Conservation (phyloP, 23 tunicate species). For the Ciona savignyi region DNA sequence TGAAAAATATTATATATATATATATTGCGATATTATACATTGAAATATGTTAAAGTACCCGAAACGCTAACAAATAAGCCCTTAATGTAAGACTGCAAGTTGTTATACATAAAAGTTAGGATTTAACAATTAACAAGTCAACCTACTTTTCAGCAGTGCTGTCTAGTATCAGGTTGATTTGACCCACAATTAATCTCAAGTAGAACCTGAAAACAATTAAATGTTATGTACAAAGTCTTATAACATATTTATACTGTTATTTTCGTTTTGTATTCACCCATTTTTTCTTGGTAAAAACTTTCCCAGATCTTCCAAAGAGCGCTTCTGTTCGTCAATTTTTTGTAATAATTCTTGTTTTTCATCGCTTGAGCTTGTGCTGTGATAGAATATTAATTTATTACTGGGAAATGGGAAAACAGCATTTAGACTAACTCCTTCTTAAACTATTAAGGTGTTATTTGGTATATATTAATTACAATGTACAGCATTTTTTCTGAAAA, state of each 20-base stretch:
- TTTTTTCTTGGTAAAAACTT: conserved; percentile 84
- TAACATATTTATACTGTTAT: neutral
- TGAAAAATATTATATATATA: too few relatives aligned
- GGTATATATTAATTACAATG: too few relatives aligned
- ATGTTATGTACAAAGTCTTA: neutral
- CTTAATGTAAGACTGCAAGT: too few relatives aligned
- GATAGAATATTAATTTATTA: too few relatives aligned
- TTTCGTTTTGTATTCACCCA: conserved; percentile 33
- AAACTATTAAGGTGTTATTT: too few relatives aligned
- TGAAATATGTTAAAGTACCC: too few relatives aligned
- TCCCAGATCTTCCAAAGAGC: conserved; percentile 27
- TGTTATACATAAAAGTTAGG: too few relatives aligned
- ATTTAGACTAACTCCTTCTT: too few relatives aligned
- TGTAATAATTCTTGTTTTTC: conserved; percentile 38
- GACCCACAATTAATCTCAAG: conserved; percentile 91
- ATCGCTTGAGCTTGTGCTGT: conserved; percentile 33
- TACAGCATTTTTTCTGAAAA: too few relatives aligned
- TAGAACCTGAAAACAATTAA: conserved; percentile 52
- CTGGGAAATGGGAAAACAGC: too few relatives aligned
- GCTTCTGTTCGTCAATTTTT: conserved; percentile 43
- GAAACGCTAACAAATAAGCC: too few relatives aligned
- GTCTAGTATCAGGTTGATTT: conserved; percentile 77
- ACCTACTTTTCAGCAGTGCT: conserved; percentile 80
- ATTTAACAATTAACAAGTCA: neutral
- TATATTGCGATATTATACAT: too few relatives aligned